phyloP scores from a whole-genome alignment of 92 coral and sea anemone species.

The Phenganax stokvisi region DNA sequence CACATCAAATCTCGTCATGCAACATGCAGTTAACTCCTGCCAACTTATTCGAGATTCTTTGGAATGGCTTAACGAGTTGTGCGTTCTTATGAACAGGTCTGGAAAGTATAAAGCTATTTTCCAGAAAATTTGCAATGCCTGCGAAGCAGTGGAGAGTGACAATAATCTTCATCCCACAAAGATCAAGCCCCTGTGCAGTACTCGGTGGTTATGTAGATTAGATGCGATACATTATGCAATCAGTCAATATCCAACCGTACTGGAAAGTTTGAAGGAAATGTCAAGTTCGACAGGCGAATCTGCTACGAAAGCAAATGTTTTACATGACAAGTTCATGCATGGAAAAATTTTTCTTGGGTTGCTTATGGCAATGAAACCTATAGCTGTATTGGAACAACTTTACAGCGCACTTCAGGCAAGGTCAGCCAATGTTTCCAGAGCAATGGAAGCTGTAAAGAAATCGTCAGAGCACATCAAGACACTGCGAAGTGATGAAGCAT shows the following conservation, averaged over 20 bases:
- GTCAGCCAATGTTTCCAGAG: background rate
- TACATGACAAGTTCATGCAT: background rate
- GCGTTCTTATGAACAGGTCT: slow-evolving; percentile 9
- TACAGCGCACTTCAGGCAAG: background rate
- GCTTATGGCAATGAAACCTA: background rate
- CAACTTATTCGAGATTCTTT: slow-evolving; percentile 1
- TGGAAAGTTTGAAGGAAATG: slow-evolving; percentile 4
- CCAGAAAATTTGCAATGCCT: background rate
- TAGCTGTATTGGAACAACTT: slow-evolving; percentile 7
- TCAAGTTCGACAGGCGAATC: background rate
- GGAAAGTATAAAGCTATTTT: background rate
- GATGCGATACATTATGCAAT: background rate
- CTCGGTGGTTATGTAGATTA: slow-evolving; percentile 8
- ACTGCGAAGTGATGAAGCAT: slow-evolving; percentile 8
- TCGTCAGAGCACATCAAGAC: background rate
- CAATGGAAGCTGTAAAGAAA: slow-evolving; percentile 1
- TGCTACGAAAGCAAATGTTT: background rate
- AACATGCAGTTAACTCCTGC: slow-evolving; percentile 4
- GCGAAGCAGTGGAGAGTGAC: background rate
- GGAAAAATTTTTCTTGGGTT: background rate
- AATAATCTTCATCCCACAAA: slow-evolving; percentile 3
- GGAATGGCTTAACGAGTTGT: background rate
- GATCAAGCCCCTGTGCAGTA: slow-evolving; percentile 1
- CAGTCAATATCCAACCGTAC: background rate
- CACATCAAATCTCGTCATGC: slow-evolving; percentile 6